These are phyloP conservation scores for Malurus splendens DNA, from an alignment of 2,797 vertebrate species.

Conservation along the genomic window DNA sequence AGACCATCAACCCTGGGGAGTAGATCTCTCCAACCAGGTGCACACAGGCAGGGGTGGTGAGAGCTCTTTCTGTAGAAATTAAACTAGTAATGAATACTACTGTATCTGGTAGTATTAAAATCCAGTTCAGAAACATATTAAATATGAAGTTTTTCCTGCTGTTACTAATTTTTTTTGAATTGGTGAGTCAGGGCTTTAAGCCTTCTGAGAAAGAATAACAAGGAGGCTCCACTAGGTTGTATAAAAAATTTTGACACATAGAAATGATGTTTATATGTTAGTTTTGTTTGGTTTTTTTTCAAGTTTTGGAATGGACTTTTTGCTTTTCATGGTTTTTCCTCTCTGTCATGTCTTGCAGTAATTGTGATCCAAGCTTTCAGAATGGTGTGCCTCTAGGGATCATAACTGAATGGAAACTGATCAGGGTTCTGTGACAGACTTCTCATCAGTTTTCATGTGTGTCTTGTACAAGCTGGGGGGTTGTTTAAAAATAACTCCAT, in stretches of 20 bases:
- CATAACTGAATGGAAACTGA: fast-evolving
- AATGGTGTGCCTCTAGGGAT: not conserved
- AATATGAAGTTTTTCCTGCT: not conserved
- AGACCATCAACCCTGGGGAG: fast-evolving
- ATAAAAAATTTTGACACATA: not conserved
- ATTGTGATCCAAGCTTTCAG: not conserved
- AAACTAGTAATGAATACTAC: not conserved
- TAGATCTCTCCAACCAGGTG: not conserved
- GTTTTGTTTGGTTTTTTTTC: not conserved
- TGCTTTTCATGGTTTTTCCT: not conserved
- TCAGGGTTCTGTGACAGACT: not conserved
- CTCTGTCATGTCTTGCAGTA: not conserved
- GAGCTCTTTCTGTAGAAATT: not conserved
- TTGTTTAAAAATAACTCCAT: not conserved
- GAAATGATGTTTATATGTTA: not conserved
- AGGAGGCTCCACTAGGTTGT: not conserved
- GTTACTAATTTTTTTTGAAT: not conserved
- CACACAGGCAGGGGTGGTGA: fast-evolving
- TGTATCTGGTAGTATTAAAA: not conserved
- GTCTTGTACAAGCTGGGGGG: not conserved
- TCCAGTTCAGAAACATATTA: not conserved
- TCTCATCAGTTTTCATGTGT: not conserved
- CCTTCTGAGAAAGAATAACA: not conserved
- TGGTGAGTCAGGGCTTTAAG: not conserved
- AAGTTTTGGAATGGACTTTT: not conserved